Evolutionary conservation across 1,140 invertebrate genomes (phyloP).

Genomic region (Aphis craccivora): DNA sequence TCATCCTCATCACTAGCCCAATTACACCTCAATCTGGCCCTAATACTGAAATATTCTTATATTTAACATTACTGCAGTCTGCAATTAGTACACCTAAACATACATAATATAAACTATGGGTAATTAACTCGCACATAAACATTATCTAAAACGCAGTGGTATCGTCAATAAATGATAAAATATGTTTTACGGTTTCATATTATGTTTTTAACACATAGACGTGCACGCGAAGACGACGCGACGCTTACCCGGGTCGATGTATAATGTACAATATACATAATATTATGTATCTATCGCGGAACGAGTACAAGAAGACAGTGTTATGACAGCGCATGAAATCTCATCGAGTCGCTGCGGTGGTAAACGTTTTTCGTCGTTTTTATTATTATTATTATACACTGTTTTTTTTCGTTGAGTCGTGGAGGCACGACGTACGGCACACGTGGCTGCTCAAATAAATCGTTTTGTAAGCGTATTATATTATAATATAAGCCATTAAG

Average conservation of each 20-base stretch:
- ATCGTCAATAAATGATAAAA: not conserved
- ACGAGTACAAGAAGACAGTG: not conserved
- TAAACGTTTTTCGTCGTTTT: slow-evolving; percentile 9
- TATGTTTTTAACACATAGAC: not conserved
- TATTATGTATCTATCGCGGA: not conserved
- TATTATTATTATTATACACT: slow-evolving; percentile 16
- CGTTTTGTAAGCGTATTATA: slow-evolving; percentile 40
- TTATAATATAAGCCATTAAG: not conserved
- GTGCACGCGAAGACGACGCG: not conserved
- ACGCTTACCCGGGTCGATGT: not conserved
- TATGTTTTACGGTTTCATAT: not conserved
- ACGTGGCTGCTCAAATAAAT: slow-evolving; percentile 28
- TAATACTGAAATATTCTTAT: no score
- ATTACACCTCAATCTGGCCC: not conserved
- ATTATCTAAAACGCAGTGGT: not conserved
- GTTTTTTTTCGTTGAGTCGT: not conserved
- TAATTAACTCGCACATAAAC: not conserved
- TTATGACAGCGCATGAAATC: slow-evolving; percentile 14
- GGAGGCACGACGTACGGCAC: not conserved
- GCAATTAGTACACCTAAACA: no score
- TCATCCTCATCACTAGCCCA: not conserved
- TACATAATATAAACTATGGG: no score
- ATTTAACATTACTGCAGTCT: no score
- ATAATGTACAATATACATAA: not conserved
- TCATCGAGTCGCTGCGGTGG: not conserved